phyloP scores from a whole-genome alignment of 1,140 invertebrate species.

The Ceratitis capitata region DNA sequence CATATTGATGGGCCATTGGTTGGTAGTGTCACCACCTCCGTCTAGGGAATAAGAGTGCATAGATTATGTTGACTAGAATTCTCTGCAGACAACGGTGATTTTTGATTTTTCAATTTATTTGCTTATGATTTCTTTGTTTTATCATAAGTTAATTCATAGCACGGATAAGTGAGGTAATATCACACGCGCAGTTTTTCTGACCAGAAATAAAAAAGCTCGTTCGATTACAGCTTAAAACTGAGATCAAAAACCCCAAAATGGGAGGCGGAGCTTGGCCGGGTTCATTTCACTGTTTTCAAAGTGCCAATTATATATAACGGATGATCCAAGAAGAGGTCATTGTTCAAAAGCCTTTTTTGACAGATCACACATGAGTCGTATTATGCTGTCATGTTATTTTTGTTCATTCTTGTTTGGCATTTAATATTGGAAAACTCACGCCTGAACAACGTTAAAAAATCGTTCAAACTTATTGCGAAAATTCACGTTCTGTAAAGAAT shows the following conservation, averaged over 20 bases:
- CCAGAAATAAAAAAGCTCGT: background rate
- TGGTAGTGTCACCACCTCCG: background rate
- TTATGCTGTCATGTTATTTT: no score
- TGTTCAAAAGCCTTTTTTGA: no score
- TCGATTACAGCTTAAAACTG: background rate
- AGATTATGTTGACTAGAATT: background rate
- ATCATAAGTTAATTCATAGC: background rate
- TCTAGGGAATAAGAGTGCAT: background rate
- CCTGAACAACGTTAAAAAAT: no score
- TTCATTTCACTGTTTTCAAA: no score
- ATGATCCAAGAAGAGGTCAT: background rate
- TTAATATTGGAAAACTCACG: no score
- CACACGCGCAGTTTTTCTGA: no score
- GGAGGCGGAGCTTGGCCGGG: no score
- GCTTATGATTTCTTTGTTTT: background rate
- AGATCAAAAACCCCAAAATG: background rate
- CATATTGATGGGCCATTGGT: background rate
- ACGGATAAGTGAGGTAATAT: background rate
- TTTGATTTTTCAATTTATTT: slow-evolving; percentile 11
- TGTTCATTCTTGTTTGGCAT: no score
- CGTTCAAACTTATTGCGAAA: no score
- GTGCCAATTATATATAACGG: background rate
- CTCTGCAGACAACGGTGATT: background rate
- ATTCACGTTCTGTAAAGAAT: no score
- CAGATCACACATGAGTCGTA: no score